These are phyloP conservation scores for Agrotis segetum DNA, from an alignment of 2,888 invertebrate genomes.

Conservation along the genomic window DNA sequence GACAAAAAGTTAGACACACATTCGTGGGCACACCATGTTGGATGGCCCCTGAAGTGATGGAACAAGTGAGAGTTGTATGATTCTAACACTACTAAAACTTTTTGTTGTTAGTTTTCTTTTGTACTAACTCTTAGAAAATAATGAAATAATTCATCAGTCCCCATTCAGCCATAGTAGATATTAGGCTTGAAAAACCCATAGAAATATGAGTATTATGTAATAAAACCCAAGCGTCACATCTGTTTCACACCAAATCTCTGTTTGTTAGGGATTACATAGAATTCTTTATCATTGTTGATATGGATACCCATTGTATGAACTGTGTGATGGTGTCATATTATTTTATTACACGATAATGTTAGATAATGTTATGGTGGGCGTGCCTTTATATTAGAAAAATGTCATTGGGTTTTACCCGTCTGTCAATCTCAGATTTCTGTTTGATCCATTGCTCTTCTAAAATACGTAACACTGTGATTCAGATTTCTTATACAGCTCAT, in stretches of 20 bases:
- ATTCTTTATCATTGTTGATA: constrained; percentile 25
- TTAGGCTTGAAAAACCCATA: constrained; percentile 1
- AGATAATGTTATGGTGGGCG: neutral
- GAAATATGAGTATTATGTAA: constrained; percentile 5
- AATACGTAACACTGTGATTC: no score
- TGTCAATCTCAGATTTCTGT: no score
- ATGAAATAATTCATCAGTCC: neutral
- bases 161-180: neutral
- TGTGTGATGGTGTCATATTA: constrained; percentile 27
- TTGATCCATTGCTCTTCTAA: no score
- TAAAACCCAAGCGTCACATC: constrained; percentile 23
- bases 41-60: constrained; percentile 99
- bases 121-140: constrained; percentile 32
- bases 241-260: constrained; percentile 16
- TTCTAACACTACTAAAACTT: constrained; percentile 49
- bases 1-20: constrained; percentile 98
- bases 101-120: constrained; percentile 3
- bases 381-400: neutral
- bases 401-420: no score
- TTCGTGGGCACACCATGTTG: constrained; percentile 99
- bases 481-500: neutral
- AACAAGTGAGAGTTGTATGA: constrained; percentile 92
- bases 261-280: constrained; percentile 18
- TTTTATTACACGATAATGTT: neutral
- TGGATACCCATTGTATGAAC: constrained; percentile 27